phyloP scores from a whole-genome alignment of 2,797 vertebrate species.

The Xyrichtys novacula region DNA sequence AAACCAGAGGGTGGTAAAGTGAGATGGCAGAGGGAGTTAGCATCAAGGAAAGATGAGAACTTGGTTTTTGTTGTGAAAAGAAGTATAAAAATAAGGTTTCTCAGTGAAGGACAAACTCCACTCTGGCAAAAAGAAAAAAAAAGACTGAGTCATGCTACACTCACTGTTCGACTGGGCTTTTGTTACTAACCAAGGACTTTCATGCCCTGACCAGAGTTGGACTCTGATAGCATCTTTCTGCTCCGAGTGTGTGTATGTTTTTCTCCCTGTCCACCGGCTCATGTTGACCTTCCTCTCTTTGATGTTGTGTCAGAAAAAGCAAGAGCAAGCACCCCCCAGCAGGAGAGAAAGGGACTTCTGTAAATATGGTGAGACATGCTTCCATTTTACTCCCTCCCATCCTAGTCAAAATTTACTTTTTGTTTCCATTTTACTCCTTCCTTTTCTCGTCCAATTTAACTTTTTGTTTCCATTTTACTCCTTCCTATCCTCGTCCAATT shows the following conservation, averaged over 20 bases:
- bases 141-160: slow-evolving; percentile 57
- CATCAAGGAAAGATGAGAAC: slow-evolving; percentile 2
- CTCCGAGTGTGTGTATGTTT: slow-evolving; percentile 57
- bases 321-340: slow-evolving; percentile 85
- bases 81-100: slow-evolving; percentile 19
- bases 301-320: slow-evolving; percentile 81
- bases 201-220: slow-evolving; percentile 52
- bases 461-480: too few relatives aligned
- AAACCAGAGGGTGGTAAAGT: slow-evolving; percentile 9
- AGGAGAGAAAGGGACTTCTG: slow-evolving; percentile 82
- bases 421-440: too few relatives aligned
- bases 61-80: slow-evolving; percentile 17
- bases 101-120: slow-evolving; percentile 51
- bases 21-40: neutral
- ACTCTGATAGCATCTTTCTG: slow-evolving; percentile 66
- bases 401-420: too few relatives aligned
- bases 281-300: slow-evolving; percentile 66
- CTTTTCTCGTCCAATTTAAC: too few relatives aligned
- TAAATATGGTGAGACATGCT: slow-evolving; percentile 81
- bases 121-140: slow-evolving; percentile 25
- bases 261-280: slow-evolving; percentile 66
- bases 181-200: slow-evolving; percentile 71
- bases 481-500: too few relatives aligned
- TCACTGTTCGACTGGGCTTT: slow-evolving; percentile 49
- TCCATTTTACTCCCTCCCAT: slow-evolving; percentile 31